phyloP scores from a whole-genome alignment of 2,888 invertebrate genomes.

The Sminthurides aquaticus region DNA sequence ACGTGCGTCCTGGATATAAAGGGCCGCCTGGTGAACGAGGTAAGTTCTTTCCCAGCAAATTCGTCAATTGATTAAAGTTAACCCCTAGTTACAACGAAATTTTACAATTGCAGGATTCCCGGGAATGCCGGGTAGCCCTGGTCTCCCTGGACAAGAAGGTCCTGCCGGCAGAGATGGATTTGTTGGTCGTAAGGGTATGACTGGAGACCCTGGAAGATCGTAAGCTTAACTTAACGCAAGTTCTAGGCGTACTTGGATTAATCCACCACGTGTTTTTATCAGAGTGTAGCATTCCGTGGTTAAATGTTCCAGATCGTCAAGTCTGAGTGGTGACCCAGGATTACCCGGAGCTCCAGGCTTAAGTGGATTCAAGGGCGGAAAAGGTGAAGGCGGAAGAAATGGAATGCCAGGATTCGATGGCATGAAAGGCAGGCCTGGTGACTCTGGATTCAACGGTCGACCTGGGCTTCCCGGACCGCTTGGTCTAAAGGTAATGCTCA shows the following conservation, averaged over 20 bases:
- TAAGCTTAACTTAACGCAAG: slow-evolving; percentile 6
- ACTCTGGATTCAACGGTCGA: slow-evolving; percentile 52
- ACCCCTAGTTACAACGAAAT: no score
- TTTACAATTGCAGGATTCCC: slow-evolving; percentile 21
- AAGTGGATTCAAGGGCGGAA: slow-evolving; percentile 45
- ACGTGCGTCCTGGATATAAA: slow-evolving; percentile 46
- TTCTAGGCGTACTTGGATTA: neutral
- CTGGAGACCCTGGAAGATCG: slow-evolving; percentile 49
- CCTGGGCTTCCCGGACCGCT: slow-evolving; percentile 28
- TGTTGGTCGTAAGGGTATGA: slow-evolving; percentile 54
- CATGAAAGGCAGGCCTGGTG: slow-evolving; percentile 44
- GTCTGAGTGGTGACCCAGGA: slow-evolving; percentile 53
- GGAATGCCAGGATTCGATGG: slow-evolving; percentile 44
- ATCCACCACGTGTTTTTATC: no score
- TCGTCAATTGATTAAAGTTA: neutral
- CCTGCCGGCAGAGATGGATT: slow-evolving; percentile 58
- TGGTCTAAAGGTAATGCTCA: slow-evolving; percentile 28
- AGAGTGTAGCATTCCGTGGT: no score
- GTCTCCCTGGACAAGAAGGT: slow-evolving; percentile 50
- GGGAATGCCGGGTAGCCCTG: slow-evolving; percentile 44
- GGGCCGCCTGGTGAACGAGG: slow-evolving; percentile 57
- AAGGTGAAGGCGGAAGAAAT: slow-evolving; percentile 39
- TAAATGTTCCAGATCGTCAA: slow-evolving; percentile 43
- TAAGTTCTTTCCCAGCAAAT: slow-evolving; percentile 38
- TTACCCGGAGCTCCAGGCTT: slow-evolving; percentile 45